These are phyloP conservation scores for Temnothorax nylanderi DNA, from an alignment of 1,140 invertebrate species.

Conservation along the genomic window DNA sequence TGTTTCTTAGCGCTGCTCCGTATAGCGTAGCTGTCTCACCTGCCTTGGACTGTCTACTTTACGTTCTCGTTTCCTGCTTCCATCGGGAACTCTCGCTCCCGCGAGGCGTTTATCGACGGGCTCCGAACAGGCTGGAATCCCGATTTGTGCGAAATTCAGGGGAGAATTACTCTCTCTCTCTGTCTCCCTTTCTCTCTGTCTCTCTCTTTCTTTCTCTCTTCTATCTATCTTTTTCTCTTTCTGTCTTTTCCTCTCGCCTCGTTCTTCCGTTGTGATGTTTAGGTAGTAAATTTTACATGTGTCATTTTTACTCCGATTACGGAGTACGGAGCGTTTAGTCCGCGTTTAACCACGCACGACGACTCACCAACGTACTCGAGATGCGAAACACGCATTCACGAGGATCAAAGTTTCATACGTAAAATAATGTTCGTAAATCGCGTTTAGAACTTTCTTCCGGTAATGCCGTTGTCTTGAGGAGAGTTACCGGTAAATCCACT, in stretches of 20 bases:
- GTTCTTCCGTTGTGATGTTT: conserved; percentile 18
- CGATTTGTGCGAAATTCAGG: conserved; percentile 25
- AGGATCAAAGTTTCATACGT: not conserved
- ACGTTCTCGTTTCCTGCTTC: conserved; percentile 63
- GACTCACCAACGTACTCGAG: not conserved
- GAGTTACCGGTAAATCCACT: conserved; percentile 11
- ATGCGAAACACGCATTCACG: not conserved
- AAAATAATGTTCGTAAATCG: conserved; percentile 31
- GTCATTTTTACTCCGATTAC: not conserved
- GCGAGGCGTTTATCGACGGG: conserved; percentile 11
- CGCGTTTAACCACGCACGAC: not conserved
- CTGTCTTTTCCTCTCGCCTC: not conserved
- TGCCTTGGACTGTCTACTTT: conserved; percentile 72
- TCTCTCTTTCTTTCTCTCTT: conserved; percentile 6
- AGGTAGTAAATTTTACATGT: conserved; percentile 48
- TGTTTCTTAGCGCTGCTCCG: conserved; percentile 75
- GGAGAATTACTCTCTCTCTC: conserved; percentile 9
- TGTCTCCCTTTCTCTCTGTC: not conserved
- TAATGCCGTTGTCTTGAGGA: conserved; percentile 8
- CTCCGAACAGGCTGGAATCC: not conserved
- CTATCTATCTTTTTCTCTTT: conserved; percentile 11
- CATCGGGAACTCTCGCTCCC: conserved; percentile 46
- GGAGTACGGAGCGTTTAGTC: not conserved
- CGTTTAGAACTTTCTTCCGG: conserved; percentile 12
- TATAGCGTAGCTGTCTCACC: conserved; percentile 75